Evolutionary conservation across 1,140 invertebrate species (phyloP).

Genomic region (Drosophila gunungcola): DNA sequence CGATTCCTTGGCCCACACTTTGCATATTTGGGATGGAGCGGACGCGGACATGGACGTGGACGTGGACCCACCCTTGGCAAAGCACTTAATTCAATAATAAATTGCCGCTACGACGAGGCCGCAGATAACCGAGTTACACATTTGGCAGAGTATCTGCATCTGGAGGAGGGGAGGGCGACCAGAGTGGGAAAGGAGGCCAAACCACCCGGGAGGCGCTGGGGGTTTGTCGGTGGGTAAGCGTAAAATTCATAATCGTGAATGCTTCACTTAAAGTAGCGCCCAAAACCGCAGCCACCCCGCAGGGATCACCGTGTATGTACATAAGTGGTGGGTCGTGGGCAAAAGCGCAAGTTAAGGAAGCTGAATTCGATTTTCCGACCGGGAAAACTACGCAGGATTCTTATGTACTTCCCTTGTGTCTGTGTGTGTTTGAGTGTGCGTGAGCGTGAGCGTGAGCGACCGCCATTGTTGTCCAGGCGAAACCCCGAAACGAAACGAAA

Average conservation of each 20-base stretch:
- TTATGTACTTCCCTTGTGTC: constrained; percentile 58
- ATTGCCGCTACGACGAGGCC: constrained; percentile 61
- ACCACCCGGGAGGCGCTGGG: constrained; percentile 53
- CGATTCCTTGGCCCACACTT: constrained; percentile 50
- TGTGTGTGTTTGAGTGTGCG: constrained; percentile 13
- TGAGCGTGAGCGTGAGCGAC: constrained; percentile 9
- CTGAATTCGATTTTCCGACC: constrained; percentile 50
- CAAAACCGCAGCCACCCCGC: constrained; percentile 42
- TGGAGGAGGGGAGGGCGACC: background rate
- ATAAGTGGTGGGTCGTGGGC: constrained; percentile 29
- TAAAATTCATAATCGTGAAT: constrained; percentile 84
- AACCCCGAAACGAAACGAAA: background rate
- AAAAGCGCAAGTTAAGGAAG: constrained; percentile 78
- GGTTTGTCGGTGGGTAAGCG: constrained; percentile 82
- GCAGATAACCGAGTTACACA: constrained; percentile 66
- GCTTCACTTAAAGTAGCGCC: constrained; percentile 66
- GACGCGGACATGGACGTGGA: too few species aligned
- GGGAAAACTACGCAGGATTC: constrained; percentile 50
- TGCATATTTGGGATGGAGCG: constrained; percentile 58
- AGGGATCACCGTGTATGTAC: constrained; percentile 36
- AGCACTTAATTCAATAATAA: constrained; percentile 83
- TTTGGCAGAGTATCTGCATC: constrained; percentile 30
- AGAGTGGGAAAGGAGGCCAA: constrained; percentile 3
- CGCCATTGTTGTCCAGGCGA: constrained; percentile 67
- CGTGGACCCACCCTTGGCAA: constrained; percentile 51